Base-by-base conservation (phyloP, 2,113 vertebrate genomes). In the Malurus elegans region DNA sequence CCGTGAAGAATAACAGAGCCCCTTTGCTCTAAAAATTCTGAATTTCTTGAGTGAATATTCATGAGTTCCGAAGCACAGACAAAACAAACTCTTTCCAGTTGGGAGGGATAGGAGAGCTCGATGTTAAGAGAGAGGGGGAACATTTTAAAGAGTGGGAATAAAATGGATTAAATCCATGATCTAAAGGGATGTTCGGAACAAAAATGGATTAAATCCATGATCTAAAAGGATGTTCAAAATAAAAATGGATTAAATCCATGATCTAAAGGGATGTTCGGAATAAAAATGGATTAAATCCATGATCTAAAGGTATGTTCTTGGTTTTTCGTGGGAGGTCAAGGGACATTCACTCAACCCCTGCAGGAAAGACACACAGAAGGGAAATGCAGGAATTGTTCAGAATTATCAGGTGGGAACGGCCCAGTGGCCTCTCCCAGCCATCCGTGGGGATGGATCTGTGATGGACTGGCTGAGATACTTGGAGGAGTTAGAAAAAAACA, bases 361-460 rank as follows among this genome's bases (percentile, higher is more conserved):
- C 10, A 38, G 17, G 14, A 15, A 47, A 61, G 48, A 44, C 0
- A 14, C 3, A 23, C 0, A 8, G 44, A 44, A 28, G 5, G 28
- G 29, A 85, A 60, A 44, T 28, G 32, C 18, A 51, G 29, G 6
- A 42, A 18, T 4, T 10, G 3, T 10, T 18, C 8, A 8, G 50
- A 91, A 71, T 3, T 65, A 56, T 4, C 28, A 1, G 4, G n/a
- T 44, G 51, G 45, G 23, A 91, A 66, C 31, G 54, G 25, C 6
- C 31, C 51, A 17, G 20, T 4, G 65, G 56, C 51, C 58, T 26
- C 73, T 61, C 66, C 44, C 57, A 54, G 44, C 12, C 23, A 54
- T 38, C 12, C 23, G 3, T 5, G 24, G 45, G 23, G 31, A 3
- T 31, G 54, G 44, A n/a, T 34, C 48, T 1, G 0, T 6, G 31